phyloP scores from a whole-genome alignment of 2,888 invertebrate genomes.

The Hedya salicella region DNA sequence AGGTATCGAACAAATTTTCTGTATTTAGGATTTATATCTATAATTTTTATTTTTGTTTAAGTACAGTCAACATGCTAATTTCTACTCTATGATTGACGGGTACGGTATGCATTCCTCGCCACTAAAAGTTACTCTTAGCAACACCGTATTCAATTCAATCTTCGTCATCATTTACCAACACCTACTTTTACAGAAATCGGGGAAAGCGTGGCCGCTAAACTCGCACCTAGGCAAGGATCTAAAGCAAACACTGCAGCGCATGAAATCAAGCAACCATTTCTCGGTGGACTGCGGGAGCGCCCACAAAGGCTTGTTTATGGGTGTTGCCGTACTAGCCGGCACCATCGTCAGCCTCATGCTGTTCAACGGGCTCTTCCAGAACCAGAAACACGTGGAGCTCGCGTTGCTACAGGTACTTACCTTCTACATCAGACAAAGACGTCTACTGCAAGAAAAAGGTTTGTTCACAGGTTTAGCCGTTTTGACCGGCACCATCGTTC shows the following conservation, averaged over 20 bases:
- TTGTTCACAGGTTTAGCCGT: conserved; percentile 87
- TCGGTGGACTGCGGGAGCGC: conserved; percentile 91
- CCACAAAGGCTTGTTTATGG: conserved; percentile 87
- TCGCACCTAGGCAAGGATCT: conserved; percentile 46
- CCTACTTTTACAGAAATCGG: conserved; percentile 55
- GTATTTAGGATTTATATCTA: too few species aligned
- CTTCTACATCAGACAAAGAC: neutral
- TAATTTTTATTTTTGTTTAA: too few species aligned
- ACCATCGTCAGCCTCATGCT: conserved; percentile 89
- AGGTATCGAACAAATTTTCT: too few species aligned
- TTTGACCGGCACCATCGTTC: conserved; percentile 88
- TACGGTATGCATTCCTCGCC: too few species aligned
- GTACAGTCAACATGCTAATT: too few species aligned
- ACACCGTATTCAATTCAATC: too few species aligned
- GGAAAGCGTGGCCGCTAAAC: conserved; percentile 48
- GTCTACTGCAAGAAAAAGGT: conserved; percentile 56
- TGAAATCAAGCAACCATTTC: conserved; percentile 82
- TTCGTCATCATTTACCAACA: too few species aligned
- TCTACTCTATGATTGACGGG: too few species aligned
- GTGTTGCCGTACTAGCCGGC: conserved; percentile 88
- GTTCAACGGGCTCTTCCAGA: conserved; percentile 87
- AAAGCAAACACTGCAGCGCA: conserved; percentile 62
- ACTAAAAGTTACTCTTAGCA: too few species aligned
- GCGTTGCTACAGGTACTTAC: conserved; percentile 87
- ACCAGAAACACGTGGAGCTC: conserved; percentile 80